Evolutionary conservation across 2,797 vertebrate genomes (phyloP).

Genomic region (Buphagus erythrorhynchus): DNA sequence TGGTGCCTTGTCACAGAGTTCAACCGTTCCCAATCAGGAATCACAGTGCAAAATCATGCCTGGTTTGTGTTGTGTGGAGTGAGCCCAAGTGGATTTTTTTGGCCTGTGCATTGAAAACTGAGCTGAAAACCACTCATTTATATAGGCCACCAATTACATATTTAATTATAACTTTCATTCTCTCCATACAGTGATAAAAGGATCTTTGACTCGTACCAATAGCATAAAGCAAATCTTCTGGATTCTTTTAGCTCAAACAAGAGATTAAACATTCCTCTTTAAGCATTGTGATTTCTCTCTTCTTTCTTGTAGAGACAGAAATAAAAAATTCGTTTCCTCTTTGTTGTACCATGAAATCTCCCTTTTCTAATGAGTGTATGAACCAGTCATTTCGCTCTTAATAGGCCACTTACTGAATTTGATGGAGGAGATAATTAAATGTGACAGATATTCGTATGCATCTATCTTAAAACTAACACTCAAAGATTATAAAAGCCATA

Average conservation of each 20-base stretch:
- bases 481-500: conserved; percentile 74
- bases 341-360: conserved; percentile 60
- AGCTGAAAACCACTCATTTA: background rate
- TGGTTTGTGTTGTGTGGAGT: background rate
- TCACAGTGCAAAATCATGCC: background rate
- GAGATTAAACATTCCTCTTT: conserved; percentile 22
- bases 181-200: background rate
- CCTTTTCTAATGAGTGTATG: conserved; percentile 68
- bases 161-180: background rate
- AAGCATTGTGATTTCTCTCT: background rate
- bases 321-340: conserved; percentile 34
- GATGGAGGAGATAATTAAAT: conserved; percentile 78
- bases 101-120: background rate
- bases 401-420: conserved; percentile 68
- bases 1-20: background rate
- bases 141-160: background rate
- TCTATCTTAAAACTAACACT: conserved; percentile 76
- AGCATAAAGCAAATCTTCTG: background rate
- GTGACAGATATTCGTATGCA: conserved; percentile 66
- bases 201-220: background rate
- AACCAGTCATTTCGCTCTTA: conserved; percentile 70
- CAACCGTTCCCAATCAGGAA: background rate
- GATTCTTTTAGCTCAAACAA: background rate
- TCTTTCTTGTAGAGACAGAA: conserved; percentile 11
- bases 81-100: background rate